These are phyloP conservation scores for Tinamus major DNA, from an alignment of 2,797 vertebrate genomes.

Conservation along the genomic window DNA sequence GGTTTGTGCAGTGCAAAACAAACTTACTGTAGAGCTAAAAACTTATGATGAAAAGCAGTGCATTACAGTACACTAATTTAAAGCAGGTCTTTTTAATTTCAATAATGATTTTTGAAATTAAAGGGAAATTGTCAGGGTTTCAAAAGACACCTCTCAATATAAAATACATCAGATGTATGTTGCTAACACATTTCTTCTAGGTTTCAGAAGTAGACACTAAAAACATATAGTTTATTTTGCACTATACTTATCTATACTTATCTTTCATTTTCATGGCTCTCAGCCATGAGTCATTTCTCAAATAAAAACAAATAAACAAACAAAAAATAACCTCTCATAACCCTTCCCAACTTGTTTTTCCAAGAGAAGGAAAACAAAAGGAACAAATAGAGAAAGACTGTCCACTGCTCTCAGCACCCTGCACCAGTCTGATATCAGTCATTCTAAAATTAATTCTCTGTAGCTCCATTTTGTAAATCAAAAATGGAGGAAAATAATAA, in stretches of 20 bases:
- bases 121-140: neutral
- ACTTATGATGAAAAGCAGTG: slow-evolving; percentile 53
- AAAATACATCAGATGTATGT: neutral
- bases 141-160: neutral
- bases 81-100: neutral
- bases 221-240: neutral
- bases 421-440: neutral
- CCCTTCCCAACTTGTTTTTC: neutral
- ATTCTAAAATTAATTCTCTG: neutral
- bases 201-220: neutral
- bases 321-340: neutral
- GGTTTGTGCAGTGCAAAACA: neutral
- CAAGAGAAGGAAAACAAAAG: neutral
- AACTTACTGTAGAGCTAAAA: neutral
- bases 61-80: neutral
- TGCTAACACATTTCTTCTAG: neutral
- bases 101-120: slow-evolving; percentile 12
- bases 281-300: neutral
- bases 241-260: neutral
- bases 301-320: neutral
- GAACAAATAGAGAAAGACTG: neutral
- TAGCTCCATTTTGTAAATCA: neutral
- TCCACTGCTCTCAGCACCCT: neutral
- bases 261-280: neutral
- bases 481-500: neutral